Evolutionary conservation across 1,140 invertebrate genomes (phyloP), one percentile per base, ranked within the genome.

Genomic region (Drosophila grimshawi): DNA sequence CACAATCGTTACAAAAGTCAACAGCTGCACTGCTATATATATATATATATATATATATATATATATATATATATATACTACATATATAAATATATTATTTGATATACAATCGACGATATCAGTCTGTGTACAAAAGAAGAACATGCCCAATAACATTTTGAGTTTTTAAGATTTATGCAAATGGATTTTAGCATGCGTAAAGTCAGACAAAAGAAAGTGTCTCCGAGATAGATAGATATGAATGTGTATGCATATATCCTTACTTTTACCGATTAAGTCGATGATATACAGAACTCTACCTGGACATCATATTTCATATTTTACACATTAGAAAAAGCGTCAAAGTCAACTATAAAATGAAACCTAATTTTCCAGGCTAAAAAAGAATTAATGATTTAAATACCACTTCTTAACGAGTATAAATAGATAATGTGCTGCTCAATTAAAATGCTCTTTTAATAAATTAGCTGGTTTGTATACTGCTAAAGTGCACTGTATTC

Each of bases 401-500:
- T 19, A 19, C 0, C 2, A 19, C 19, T 19, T 19, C 19, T 19
- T 19, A 19, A 19, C 19, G 19, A 19, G 19, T 5, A 37, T 37
- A 37, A 37, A 37, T 5, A 37, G 5, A 7, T 37, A 6, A 37
- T 29, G 19, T 19, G 35, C 49, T 57, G 11, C 19, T 7, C 46
- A 41, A 11, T 19, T 33, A 39, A 59, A 32, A 41, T 49, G 32
- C 19, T 46, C 1, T 8, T 5, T 30, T 8, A 57, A 43, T 35
- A 35, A 6, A 56, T 48, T n/a, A 27, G 48, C 7, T 33, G 37
- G 43, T 76, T 41, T 29, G n/a, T 11, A 48, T 11, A 59, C 43
- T 69, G 52, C 7, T 29, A 10, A 3, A 10, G 10, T 5, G 3
- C 45, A 77, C 64, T 80, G 77, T 85, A 33, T 27, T 37, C 32